Conservation (phyloP, 2,797 vertebrate genomes). For the Crocidura indochinensis region DNA sequence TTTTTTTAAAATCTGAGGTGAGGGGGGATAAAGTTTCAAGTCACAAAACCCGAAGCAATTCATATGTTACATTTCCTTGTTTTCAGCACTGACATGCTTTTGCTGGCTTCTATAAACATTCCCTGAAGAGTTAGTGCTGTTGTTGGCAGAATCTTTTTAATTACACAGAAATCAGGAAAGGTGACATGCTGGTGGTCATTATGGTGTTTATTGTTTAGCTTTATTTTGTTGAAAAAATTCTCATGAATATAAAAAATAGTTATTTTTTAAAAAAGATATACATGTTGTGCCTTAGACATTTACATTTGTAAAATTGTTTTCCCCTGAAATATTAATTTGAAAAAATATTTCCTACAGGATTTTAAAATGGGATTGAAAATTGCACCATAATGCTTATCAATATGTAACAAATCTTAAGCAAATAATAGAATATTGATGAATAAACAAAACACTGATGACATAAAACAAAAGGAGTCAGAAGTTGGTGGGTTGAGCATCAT, state of each 20-base stretch:
- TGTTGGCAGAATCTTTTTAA: slow-evolving; percentile 54
- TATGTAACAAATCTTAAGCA: slow-evolving; percentile 3
- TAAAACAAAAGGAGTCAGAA: not conserved
- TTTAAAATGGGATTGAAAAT: slow-evolving; percentile 1
- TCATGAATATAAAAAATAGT: slow-evolving; percentile 26
- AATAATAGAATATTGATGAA: slow-evolving; percentile 43
- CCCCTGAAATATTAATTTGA: not conserved
- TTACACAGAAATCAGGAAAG: slow-evolving; percentile 43
- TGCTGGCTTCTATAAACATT: slow-evolving; percentile 30
- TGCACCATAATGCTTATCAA: slow-evolving; percentile 14
- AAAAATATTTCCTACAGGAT: slow-evolving; percentile 23
- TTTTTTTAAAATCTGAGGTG: not conserved
- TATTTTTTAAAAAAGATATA: not conserved
- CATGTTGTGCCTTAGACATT: not conserved
- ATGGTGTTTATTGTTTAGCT: slow-evolving; percentile 28
- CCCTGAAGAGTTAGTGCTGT: not conserved
- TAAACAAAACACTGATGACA: not conserved
- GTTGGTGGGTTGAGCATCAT: not conserved
- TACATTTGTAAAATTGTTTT: slow-evolving; percentile 8
- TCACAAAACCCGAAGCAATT: slow-evolving; percentile 1
- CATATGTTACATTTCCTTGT: slow-evolving; percentile 29
- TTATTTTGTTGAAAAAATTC: not conserved
- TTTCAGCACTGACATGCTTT: slow-evolving; percentile 24
- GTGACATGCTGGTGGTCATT: not conserved
- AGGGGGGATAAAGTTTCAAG: not conserved